Evolutionary conservation across 1,140 invertebrate genomes (phyloP).

Genomic region (Idris sp.): DNA sequence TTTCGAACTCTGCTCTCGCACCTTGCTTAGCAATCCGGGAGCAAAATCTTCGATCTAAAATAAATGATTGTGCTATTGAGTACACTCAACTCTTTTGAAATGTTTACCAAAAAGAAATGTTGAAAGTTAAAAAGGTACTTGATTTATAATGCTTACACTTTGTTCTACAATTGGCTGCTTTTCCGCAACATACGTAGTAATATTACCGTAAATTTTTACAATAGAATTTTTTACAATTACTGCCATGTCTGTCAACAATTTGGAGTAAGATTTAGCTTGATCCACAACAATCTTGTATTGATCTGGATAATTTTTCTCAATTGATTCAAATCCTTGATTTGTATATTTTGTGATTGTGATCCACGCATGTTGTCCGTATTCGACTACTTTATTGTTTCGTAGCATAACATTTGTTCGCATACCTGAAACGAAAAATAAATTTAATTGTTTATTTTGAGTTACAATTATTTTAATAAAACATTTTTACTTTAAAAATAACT

Average conservation of each 20-base stretch:
- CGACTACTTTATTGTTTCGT: conserved; percentile 80
- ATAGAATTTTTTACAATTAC: conserved; percentile 79
- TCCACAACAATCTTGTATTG: conserved; percentile 81
- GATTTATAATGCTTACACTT: conserved; percentile 77
- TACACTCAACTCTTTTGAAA: no score
- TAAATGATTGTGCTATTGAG: no score
- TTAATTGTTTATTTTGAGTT: no score
- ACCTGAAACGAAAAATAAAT: conserved; percentile 70
- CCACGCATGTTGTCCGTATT: conserved; percentile 81
- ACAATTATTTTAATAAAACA: no score
- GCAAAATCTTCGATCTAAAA: conserved; percentile 83
- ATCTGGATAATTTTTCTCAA: conserved; percentile 83
- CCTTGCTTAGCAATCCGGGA: conserved; percentile 81
- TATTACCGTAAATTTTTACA: conserved; percentile 78
- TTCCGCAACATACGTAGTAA: conserved; percentile 78
- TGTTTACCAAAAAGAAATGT: not conserved
- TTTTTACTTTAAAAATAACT: not conserved
- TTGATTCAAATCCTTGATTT: conserved; percentile 80
- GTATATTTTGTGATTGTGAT: conserved; percentile 79
- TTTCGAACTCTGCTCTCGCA: conserved; percentile 63
- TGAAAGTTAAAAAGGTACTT: conserved; percentile 10
- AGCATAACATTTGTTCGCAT: conserved; percentile 80
- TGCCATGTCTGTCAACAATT: conserved; percentile 80
- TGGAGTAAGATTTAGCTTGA: conserved; percentile 80
- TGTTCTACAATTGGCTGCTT: conserved; percentile 82